Evolutionary conservation across 2,113 vertebrate genomes (phyloP).

Genomic region (Aegithalos caudatus): DNA sequence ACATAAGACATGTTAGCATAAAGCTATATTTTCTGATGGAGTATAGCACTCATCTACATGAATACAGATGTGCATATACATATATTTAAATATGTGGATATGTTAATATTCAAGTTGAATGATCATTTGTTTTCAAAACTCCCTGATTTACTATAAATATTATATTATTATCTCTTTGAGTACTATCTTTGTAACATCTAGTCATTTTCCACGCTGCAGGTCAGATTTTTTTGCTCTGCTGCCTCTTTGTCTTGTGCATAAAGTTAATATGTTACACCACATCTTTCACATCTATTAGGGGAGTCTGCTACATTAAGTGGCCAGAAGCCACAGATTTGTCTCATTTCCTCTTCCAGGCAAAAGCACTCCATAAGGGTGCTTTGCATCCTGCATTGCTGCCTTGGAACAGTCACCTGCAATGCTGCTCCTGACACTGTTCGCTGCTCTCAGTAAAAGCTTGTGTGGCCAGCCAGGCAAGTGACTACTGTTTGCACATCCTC

Average conservation of each 20-base stretch:
- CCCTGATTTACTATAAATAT: not conserved
- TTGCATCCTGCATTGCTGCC: not conserved
- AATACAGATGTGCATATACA: not conserved
- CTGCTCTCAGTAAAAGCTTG: not conserved
- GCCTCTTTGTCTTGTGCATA: not conserved
- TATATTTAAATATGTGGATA: not conserved
- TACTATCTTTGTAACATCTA: not conserved
- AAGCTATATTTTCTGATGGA: not conserved
- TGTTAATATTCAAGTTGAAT: not conserved
- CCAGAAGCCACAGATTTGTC: not conserved
- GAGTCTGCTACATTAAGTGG: not conserved
- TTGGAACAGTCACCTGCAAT: not conserved
- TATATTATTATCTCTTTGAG: not conserved
- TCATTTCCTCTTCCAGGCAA: not conserved
- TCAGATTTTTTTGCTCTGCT: not conserved
- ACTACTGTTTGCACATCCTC: not conserved
- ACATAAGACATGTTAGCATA: not conserved
- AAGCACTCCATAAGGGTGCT: not conserved
- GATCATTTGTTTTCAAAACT: not conserved
- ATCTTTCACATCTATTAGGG: not conserved
- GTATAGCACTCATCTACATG: not conserved
- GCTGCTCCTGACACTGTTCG: not conserved
- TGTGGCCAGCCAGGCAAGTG: not conserved
- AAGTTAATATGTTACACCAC: not conserved
- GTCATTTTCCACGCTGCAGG: not conserved